A percentile compares a stretch with the other conserved stretches of the same genome.
These are phyloP conservation scores for Idaea straminata DNA, from an alignment of 2,888 invertebrate genomes.

Conservation along the genomic window DNA sequence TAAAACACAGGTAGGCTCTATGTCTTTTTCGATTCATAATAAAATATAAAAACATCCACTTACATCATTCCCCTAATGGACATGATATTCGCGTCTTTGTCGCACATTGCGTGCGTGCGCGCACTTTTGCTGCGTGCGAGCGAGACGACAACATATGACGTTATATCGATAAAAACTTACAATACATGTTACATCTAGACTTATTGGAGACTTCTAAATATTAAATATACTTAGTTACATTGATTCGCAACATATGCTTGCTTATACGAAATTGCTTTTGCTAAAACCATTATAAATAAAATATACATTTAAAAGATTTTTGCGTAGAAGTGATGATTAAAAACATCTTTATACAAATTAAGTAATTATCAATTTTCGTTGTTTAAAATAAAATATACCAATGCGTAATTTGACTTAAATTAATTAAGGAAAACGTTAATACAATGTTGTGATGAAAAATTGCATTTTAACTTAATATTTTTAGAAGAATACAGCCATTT, in stretches of 20 bases:
- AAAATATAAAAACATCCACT: slow-evolving; percentile 76
- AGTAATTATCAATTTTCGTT: background rate
- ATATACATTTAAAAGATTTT: slow-evolving; percentile 9
- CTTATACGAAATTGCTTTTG: slow-evolving; percentile 46
- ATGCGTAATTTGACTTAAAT: background rate
- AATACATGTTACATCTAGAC: slow-evolving; percentile 65
- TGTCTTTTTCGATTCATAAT: slow-evolving; percentile 76
- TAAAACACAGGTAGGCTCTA: slow-evolving; percentile 64
- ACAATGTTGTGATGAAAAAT: background rate
- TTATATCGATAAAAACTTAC: slow-evolving; percentile 76
- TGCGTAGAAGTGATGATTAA: background rate
- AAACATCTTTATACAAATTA: background rate
- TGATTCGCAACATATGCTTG: slow-evolving; percentile 44
- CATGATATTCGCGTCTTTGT: slow-evolving; percentile 53
- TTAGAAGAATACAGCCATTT: background rate
- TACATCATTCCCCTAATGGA: slow-evolving; percentile 75
- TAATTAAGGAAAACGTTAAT: background rate
- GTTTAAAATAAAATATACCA: background rate
- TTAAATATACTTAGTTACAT: slow-evolving; percentile 75
- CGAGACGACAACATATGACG: slow-evolving; percentile 58
- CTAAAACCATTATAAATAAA: slow-evolving; percentile 29
- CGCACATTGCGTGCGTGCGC: slow-evolving; percentile 36
- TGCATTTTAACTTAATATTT: background rate
- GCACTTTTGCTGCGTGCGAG: slow-evolving; percentile 35
- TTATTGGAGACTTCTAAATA: slow-evolving; percentile 75